Evolutionary conservation across 2,797 vertebrate species (phyloP), one percentile per base, ranked within the genome.

Genomic region (Spea hammondii): DNA sequence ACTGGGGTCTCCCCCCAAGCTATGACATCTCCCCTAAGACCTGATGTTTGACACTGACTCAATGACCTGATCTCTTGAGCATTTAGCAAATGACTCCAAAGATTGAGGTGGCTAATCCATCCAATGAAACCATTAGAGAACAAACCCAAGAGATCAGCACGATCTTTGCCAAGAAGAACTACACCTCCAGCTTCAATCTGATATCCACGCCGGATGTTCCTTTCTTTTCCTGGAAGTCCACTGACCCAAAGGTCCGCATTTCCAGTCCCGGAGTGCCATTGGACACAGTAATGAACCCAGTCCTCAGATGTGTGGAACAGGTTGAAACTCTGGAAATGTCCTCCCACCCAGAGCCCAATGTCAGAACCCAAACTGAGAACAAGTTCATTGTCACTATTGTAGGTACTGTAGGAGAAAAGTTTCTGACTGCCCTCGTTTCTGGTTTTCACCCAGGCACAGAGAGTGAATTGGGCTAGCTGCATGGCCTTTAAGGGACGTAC

Each of bases 261-360:
- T 0, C 93, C 93, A 0, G 80, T 88, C 78, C 89, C 85, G 46
- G 93, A 92, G 0, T 90, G 86, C 95, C 94, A 97, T 0, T 88
- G 89, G 54, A 94, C 0, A 59, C 94, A 96, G 85, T 91, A 94
- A 86, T 95, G 94, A 59, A 87, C 86, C 94, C 94, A 96, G 1
- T 85, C 86, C 0, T 82, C 77, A 0, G 91, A 84, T 44, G 48
- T 78, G 6, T 85, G 83, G 64, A 85, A 86, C 65, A 94, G 83
- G 0, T 91, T 90, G 69, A 96, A 88, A 84, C 91, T 95, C 49
- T 93, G 79, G 1, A 87, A 93, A 49, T 90, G 88, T 0, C 93
- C 93, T 14, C 94, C 93, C 0, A 94, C 82, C 94, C 92, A 92
- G 32, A 94, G 78, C 1, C 92, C 92, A 76, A 93, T 87, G 7